phyloP scores from a whole-genome alignment of 2,888 invertebrate species.

The Tachina fera region DNA sequence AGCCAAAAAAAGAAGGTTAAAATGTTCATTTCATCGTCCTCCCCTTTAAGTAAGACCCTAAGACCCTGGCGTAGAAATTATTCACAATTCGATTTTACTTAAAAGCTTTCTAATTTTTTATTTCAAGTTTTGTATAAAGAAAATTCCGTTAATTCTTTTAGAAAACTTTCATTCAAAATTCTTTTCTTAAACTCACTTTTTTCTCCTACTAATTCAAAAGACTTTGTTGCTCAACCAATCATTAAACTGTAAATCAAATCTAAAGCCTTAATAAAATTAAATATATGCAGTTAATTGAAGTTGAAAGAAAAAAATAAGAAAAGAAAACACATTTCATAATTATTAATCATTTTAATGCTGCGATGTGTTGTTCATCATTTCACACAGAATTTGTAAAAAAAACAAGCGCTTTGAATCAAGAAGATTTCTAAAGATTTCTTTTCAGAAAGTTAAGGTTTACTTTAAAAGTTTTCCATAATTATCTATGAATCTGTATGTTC shows the following conservation, averaged over 20 bases:
- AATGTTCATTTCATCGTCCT: too few relatives aligned
- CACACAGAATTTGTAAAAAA: constrained; percentile 11
- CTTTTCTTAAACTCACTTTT: constrained; percentile 26
- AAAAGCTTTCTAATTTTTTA: constrained; percentile 31
- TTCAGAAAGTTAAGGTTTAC: background rate
- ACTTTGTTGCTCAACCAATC: constrained; percentile 19
- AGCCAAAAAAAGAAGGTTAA: too few relatives aligned
- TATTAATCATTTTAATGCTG: constrained; percentile 71
- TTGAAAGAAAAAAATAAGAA: background rate
- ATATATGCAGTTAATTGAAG: constrained; percentile 48
- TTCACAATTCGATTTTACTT: background rate
- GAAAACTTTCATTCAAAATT: constrained; percentile 60
- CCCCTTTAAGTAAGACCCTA: too few relatives aligned
- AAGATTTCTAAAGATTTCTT: constrained; percentile 44
- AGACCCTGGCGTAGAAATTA: too few relatives aligned
- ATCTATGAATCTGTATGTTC: constrained; percentile 29
- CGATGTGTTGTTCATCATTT: constrained; percentile 27
- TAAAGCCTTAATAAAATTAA: constrained; percentile 24
- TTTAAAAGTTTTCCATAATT: constrained; percentile 40
- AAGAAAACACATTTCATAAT: constrained; percentile 50
- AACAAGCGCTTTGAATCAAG: constrained; percentile 29
- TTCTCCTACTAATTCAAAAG: background rate
- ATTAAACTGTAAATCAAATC: constrained; percentile 39
- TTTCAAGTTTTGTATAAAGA: constrained; percentile 37
- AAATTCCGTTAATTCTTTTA: constrained; percentile 18